phyloP scores from a whole-genome alignment of 2,888 invertebrate species.

The Rugalucina vietnamica region DNA sequence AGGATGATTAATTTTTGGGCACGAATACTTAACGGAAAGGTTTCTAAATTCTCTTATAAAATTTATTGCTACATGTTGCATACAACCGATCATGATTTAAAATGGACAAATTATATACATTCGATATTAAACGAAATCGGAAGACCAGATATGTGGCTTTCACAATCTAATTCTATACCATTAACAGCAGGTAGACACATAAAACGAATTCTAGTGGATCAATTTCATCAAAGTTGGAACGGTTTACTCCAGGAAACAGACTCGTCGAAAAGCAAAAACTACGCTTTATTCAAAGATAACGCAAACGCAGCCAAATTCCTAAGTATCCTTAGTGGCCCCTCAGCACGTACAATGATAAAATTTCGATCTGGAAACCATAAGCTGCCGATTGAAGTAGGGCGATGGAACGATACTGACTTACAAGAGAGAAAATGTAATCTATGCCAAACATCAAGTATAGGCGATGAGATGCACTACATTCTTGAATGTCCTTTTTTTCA shows the following conservation, averaged over 20 bases:
- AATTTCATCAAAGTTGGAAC: neutral
- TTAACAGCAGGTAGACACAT: neutral
- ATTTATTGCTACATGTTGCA: too few species aligned
- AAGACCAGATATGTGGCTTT: too few species aligned
- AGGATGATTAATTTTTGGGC: slow-evolving; percentile 12
- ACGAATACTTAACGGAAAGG: neutral
- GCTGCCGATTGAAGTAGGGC: neutral
- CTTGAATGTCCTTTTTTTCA: neutral
- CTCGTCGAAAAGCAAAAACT: neutral
- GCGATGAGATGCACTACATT: neutral
- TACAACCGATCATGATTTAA: too few species aligned
- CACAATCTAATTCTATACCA: too few species aligned
- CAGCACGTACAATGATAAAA: neutral
- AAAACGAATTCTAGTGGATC: neutral
- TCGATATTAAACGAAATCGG: too few species aligned
- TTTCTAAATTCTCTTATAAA: neutral
- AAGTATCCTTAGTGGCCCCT: neutral
- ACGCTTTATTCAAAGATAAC: neutral
- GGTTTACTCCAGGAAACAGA: neutral
- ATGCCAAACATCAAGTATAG: neutral
- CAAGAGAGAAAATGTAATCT: neutral
- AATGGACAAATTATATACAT: neutral
- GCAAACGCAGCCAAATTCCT: neutral
- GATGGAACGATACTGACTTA: neutral
- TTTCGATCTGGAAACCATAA: neutral